phyloP scores from a whole-genome alignment of 2,113 vertebrate species.

The Chloroceryle aenea region DNA sequence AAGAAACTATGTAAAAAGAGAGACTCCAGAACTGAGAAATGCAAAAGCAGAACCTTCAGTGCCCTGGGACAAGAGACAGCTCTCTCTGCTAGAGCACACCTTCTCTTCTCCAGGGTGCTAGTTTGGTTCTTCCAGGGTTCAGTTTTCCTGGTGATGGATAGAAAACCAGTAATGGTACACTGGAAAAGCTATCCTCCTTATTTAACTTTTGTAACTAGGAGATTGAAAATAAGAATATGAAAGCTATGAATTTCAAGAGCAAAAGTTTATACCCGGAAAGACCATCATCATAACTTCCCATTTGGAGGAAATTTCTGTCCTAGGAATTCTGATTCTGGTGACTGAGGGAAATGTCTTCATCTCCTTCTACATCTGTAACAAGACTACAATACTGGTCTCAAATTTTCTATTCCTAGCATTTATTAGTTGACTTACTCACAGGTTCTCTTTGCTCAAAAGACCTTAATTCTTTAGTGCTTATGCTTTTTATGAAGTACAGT shows the following conservation, averaged over 20 bases:
- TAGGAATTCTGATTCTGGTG: not conserved
- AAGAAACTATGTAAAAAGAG: not conserved
- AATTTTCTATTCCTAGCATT: not conserved
- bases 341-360: not conserved
- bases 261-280: not conserved
- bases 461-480: not conserved
- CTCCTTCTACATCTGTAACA: not conserved
- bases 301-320: not conserved
- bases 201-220: not conserved
- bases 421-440: not conserved
- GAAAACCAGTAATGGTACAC: not conserved
- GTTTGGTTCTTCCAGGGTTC: not conserved
- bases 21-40: accelerated
- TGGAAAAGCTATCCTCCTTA: not conserved
- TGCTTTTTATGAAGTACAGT: not conserved
- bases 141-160: not conserved
- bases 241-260: not conserved
- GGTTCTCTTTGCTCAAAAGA: not conserved
- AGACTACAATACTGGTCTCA: not conserved
- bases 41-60: not conserved
- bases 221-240: not conserved
- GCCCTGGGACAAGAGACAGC: not conserved
- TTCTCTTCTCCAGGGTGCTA: not conserved
- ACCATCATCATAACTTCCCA: not conserved
- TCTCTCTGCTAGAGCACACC: accelerated